Evolutionary conservation across 2,113 vertebrate species (phyloP).

Genomic region (Nesospiza acunhae): DNA sequence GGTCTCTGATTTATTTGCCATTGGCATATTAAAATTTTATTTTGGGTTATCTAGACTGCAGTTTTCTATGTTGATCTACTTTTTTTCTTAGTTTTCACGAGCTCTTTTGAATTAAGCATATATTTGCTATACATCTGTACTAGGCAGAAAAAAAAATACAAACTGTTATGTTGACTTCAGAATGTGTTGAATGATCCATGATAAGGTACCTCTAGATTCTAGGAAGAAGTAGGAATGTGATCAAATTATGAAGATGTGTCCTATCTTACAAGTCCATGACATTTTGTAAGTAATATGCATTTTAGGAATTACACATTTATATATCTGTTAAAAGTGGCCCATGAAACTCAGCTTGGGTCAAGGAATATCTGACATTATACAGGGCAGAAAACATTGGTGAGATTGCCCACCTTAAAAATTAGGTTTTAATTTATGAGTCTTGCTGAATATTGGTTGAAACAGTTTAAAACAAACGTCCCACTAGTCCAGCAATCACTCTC

Average conservation of each 20-base stretch:
- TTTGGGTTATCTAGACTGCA: neutral
- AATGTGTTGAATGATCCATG: neutral
- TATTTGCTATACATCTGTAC: neutral
- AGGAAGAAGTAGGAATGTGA: accelerated
- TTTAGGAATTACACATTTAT: neutral
- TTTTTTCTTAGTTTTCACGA: neutral
- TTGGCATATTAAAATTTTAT: neutral
- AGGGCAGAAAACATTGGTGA: neutral
- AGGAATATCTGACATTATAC: neutral
- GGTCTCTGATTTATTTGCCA: neutral
- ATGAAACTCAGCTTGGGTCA: neutral
- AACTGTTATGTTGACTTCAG: neutral
- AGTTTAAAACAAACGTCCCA: neutral
- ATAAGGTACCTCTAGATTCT: neutral
- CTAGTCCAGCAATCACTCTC: neutral
- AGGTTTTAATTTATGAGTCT: neutral
- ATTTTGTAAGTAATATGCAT: neutral
- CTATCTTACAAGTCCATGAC: neutral
- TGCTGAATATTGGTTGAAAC: neutral
- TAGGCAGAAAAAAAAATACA: neutral
- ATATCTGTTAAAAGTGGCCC: neutral
- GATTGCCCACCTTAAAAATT: neutral
- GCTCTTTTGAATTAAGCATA: neutral
- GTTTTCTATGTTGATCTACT: neutral
- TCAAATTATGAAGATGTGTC: neutral